Base-by-base conservation (phyloP, 2,888 invertebrate species). In the Venusia cambrica region DNA sequence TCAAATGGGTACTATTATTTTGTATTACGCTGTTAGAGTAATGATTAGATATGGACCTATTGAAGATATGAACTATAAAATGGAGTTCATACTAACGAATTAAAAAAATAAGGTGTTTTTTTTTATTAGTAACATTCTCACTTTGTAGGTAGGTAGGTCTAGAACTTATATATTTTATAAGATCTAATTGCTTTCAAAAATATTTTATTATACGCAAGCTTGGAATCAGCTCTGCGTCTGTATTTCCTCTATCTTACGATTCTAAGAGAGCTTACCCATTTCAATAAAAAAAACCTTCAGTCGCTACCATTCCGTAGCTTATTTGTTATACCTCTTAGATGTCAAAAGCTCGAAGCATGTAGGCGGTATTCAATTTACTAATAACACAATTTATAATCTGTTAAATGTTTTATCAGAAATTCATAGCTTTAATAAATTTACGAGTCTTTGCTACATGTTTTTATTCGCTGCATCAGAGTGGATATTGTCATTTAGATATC, bases 331-430 rank as follows among this genome's bases (percentile, higher is more conserved):
- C n/a, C 12, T 31, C 7, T 12, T 5, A 8, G 12, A 24, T 8
- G 3, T 9, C n/a, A 20, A 20, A 27, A 24, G 11, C 11, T 31
- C 8, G 12, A 9, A 24, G 5, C 9, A 15, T 10, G 35, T 17
- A 18, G 35, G 24, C 29, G 35, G 15, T 17, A 9, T 33, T 21
- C 12, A 27, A 27, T 24, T 29, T 10, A 29, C 19, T 15, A 35
- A 24, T 35, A 29, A 30, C 28, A 25, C 24, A 25, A 29, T 29
- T 29, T 29, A 24, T 5, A 19, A 36, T 4, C 19, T 18, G 28
- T 22, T 22, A 18, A 29, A 19, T 14, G n/a, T 36, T 19, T 24
- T 29, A 29, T 35, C 18, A 12, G 13, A 14, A 24, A 7, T 21
- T 6, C 22, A 14, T 10, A 21, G 15, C 11, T 14, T 4, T 26